Evolutionary conservation across 1,140 invertebrate species (phyloP).

Genomic region (Cyclina sinensis): DNA sequence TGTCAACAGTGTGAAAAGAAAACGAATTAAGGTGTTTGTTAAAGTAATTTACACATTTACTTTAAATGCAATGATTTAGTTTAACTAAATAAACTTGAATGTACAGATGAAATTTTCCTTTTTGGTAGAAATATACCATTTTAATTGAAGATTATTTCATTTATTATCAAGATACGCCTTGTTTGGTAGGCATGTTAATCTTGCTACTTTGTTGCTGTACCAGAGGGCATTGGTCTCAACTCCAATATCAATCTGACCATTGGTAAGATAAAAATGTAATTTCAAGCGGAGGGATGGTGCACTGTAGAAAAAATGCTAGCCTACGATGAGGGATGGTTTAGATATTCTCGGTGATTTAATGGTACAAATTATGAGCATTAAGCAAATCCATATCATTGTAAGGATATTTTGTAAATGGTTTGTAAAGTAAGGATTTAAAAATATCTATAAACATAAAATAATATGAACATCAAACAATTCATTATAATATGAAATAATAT

Average conservation of each 20-base stretch:
- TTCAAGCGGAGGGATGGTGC: too few relatives aligned
- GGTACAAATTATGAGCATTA: too few relatives aligned
- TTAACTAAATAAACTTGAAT: not conserved
- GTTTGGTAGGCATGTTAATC: not conserved
- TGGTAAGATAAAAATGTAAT: not conserved
- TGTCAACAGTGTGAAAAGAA: not conserved
- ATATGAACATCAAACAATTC: too few relatives aligned
- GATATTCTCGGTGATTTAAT: too few relatives aligned
- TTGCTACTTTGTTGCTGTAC: not conserved
- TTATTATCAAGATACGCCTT: not conserved
- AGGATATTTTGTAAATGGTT: too few relatives aligned
- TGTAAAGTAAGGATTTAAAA: too few relatives aligned
- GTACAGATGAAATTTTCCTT: not conserved
- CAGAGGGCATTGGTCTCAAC: not conserved
- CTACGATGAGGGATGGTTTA: too few relatives aligned
- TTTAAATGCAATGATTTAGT: not conserved
- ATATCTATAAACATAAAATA: too few relatives aligned
- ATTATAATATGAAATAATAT: too few relatives aligned
- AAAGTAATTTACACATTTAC: not conserved
- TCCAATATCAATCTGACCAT: not conserved
- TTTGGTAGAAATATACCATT: not conserved
- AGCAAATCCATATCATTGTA: too few relatives aligned
- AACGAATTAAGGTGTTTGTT: not conserved
- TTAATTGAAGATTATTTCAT: not conserved
- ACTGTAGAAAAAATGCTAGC: too few relatives aligned